Evolutionary conservation across 2,797 vertebrate species (phyloP).

Genomic region (Sparidentex hasta): DNA sequence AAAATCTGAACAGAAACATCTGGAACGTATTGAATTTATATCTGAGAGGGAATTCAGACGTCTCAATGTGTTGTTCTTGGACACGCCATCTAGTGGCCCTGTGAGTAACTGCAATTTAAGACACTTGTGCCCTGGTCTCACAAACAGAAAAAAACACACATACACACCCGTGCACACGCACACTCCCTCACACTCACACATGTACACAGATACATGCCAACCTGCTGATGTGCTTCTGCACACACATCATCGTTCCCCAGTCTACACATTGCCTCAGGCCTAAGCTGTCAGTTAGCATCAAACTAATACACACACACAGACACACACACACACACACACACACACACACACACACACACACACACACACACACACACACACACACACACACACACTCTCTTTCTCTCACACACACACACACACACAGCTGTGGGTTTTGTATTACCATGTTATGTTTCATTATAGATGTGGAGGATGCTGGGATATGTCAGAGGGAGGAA

Average conservation of each 20-base stretch:
- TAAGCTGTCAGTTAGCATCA: slow-evolving; percentile 67
- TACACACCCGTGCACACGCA: background rate
- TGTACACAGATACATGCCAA: slow-evolving; percentile 7
- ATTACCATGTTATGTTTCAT: slow-evolving; percentile 71
- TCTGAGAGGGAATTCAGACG: background rate
- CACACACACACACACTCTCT: slow-evolving; percentile 14
- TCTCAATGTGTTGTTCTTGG: background rate
- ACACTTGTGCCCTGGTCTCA: background rate
- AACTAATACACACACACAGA: slow-evolving; percentile 35
- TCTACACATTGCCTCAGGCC: slow-evolving; percentile 63
- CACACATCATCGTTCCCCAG: slow-evolving; percentile 40
- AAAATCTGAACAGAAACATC: background rate
- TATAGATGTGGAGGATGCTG: slow-evolving; percentile 73
- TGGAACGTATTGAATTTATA: background rate
- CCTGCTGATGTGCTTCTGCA: slow-evolving; percentile 43
- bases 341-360: slow-evolving; percentile 7
- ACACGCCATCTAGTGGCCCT: slow-evolving; percentile 47
- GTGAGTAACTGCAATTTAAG: slow-evolving; percentile 22
- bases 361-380: slow-evolving; percentile 5
- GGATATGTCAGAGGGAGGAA: slow-evolving; percentile 59
- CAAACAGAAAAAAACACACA: background rate
- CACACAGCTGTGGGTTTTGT: slow-evolving; percentile 49
- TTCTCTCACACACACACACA: slow-evolving; percentile 1
- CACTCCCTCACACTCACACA: background rate
- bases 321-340: slow-evolving; percentile 17